Percentiles rank a stretch among this genome's conserved stretches.
Conservation (phyloP, 2,113 vertebrate genomes). For the Columba janthina region DNA sequence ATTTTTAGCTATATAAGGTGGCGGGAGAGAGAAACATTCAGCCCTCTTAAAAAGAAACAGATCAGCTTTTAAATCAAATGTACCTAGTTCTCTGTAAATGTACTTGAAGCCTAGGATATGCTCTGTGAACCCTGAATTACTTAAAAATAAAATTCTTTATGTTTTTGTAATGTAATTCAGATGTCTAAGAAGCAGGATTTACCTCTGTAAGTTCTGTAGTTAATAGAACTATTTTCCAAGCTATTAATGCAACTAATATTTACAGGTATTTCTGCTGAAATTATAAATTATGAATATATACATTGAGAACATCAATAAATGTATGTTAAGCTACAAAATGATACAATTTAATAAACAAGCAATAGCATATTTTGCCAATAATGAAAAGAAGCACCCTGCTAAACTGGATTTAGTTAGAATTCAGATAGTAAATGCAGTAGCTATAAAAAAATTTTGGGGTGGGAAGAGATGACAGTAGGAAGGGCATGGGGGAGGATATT, state of each 20-base stretch:
- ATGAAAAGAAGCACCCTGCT: neutral
- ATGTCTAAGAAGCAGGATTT: neutral
- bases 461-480: neutral
- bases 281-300: neutral
- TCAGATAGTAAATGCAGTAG: neutral
- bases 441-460: neutral
- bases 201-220: neutral
- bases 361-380: neutral
- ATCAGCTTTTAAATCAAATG: neutral
- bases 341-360: neutral
- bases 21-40: neutral
- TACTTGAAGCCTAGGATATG: neutral
- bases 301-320: neutral
- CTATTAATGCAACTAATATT: neutral
- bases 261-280: neutral
- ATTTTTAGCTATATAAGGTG: conserved; percentile 41
- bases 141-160: neutral
- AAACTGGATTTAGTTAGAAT: neutral
- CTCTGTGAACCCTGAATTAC: neutral
- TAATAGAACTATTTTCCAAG: neutral
- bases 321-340: neutral
- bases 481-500: neutral
- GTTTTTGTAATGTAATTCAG: neutral
- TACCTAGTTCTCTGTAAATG: neutral
- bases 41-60: neutral